These are phyloP conservation scores for Hippoglossus hippoglossus DNA, from an alignment of 2,797 vertebrate species.

Conservation along the genomic window DNA sequence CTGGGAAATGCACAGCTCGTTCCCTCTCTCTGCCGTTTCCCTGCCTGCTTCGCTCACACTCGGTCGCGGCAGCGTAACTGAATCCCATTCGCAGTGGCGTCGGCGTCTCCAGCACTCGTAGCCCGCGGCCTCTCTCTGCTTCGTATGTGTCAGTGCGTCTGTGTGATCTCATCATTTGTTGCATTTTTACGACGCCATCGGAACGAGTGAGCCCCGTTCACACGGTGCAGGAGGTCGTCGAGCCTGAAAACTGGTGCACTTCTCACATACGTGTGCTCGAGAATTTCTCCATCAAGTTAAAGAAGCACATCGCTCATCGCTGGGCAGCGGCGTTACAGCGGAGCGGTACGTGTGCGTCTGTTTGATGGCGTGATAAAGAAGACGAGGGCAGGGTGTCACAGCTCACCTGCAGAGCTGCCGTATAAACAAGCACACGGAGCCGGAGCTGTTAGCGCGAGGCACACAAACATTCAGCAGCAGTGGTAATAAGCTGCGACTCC, in stretches of 20 bases:
- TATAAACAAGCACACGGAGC: neutral
- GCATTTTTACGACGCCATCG: constrained; percentile 27
- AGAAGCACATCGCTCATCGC: neutral
- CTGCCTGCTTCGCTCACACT: constrained; percentile 57
- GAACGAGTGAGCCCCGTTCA: constrained; percentile 10
- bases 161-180: constrained; percentile 59
- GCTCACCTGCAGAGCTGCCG: constrained; percentile 46
- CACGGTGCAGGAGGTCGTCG: neutral
- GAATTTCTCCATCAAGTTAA: neutral
- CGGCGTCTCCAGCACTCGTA: constrained; percentile 61
- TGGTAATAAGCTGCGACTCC: constrained; percentile 40
- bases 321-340: neutral
- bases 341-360: neutral
- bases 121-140: constrained; percentile 59
- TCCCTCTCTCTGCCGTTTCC: constrained; percentile 40
- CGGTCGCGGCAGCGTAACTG: constrained; percentile 48
- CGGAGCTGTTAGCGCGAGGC: neutral
- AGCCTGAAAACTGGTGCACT: neutral
- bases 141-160: constrained; percentile 3
- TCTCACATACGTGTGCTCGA: too few relatives aligned
- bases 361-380: constrained; percentile 41
- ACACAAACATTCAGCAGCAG: neutral
- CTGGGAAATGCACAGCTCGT: constrained; percentile 34
- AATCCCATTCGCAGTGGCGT: constrained; percentile 69
- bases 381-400: constrained; percentile 15